Evolutionary conservation across 2,797 vertebrate species (phyloP).

Genomic region (Gymnopithys bicolor): DNA sequence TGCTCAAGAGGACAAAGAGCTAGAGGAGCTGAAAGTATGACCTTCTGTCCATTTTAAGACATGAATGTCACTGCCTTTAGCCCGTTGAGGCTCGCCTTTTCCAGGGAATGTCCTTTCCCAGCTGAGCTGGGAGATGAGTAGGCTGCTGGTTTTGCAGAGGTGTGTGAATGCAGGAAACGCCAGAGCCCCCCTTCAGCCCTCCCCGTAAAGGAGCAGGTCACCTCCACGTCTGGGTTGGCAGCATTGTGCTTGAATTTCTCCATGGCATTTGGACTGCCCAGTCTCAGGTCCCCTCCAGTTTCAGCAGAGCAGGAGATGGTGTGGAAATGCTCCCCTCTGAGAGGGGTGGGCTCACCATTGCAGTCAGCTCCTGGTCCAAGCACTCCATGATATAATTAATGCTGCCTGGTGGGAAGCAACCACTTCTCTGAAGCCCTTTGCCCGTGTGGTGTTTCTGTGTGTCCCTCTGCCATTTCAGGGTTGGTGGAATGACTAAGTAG

Average conservation of each 20-base stretch:
- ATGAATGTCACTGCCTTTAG: not conserved
- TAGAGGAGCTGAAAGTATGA: not conserved
- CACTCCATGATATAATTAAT: not conserved
- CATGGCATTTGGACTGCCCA: not conserved
- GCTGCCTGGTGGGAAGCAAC: not conserved
- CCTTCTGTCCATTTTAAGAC: not conserved
- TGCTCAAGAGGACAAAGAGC: not conserved
- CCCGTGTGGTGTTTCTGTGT: accelerated
- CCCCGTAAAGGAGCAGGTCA: not conserved
- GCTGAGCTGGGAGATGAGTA: not conserved
- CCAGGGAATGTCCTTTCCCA: not conserved
- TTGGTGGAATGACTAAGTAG: slow-evolving; percentile 48
- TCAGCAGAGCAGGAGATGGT: not conserved
- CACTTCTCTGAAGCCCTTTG: not conserved
- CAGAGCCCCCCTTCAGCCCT: not conserved
- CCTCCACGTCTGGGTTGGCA: accelerated
- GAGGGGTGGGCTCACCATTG: not conserved
- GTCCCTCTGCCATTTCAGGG: slow-evolving; percentile 1
- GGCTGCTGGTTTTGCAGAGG: not conserved
- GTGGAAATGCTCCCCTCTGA: not conserved
- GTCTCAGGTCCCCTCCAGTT: not conserved
- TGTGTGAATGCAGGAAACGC: not conserved
- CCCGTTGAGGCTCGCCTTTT: not conserved
- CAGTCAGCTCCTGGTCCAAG: not conserved
- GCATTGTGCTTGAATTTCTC: not conserved